These are phyloP conservation scores for Oplegnathus fasciatus DNA, from an alignment of 2,113 vertebrate genomes.

Conservation along the genomic window DNA sequence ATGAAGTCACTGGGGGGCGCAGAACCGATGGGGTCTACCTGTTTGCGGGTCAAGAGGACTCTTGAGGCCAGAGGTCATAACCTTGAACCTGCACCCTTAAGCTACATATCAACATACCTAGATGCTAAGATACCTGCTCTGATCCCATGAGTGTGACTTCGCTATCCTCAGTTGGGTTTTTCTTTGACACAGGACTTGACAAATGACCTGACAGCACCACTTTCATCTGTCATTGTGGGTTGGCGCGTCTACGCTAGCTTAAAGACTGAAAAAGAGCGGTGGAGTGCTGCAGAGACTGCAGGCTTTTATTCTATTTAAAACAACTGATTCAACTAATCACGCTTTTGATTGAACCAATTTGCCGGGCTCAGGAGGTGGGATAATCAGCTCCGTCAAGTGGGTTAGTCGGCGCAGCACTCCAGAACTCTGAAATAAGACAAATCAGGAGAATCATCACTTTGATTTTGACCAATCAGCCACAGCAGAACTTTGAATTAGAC, in stretches of 20 bases:
- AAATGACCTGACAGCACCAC: slow-evolving; percentile 30
- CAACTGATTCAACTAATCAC: slow-evolving; percentile 74
- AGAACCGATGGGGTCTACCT: slow-evolving; percentile 51
- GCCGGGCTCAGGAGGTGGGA: slow-evolving; percentile 55
- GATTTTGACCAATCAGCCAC: slow-evolving; percentile 76
- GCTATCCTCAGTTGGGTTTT: not conserved
- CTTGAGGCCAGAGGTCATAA: slow-evolving; percentile 9
- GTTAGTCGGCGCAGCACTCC: slow-evolving; percentile 53
- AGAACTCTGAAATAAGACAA: slow-evolving; percentile 67
- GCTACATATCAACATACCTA: not conserved
- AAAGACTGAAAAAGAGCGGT: slow-evolving; percentile 1
- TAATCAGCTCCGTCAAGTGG: slow-evolving; percentile 70
- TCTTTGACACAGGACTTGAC: slow-evolving; percentile 25
- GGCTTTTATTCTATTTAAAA: slow-evolving; percentile 72
- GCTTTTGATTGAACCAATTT: slow-evolving; percentile 79
- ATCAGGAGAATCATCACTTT: slow-evolving; percentile 70
- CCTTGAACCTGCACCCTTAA: slow-evolving; percentile 22
- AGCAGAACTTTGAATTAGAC: slow-evolving; percentile 52
- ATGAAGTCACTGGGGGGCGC: slow-evolving; percentile 46
- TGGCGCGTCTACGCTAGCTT: not conserved
- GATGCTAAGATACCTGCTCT: not conserved
- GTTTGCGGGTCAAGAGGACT: slow-evolving; percentile 5
- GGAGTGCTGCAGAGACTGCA: slow-evolving; percentile 22
- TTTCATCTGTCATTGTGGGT: slow-evolving; percentile 2
- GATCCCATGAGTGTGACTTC: not conserved